Conservation (phyloP, 2,113 vertebrate genomes). For the Acrocephalus kingi region DNA sequence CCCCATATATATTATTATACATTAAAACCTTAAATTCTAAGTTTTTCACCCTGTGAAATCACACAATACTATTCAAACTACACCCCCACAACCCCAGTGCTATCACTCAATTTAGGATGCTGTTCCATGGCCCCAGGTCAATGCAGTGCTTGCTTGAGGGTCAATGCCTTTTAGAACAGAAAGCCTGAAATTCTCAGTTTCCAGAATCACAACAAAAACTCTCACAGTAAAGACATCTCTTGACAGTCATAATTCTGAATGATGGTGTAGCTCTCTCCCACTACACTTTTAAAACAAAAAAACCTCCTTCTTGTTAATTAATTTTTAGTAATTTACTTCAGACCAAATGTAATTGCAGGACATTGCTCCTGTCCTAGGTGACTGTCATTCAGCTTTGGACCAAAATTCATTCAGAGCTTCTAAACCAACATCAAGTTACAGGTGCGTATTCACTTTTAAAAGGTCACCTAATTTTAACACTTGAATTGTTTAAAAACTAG, state of each 20-base stretch:
- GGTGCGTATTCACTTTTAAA: background rate
- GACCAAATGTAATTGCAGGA: background rate
- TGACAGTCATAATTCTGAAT: rapidly evolving
- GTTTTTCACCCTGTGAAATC: too few relatives aligned
- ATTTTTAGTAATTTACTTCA: background rate
- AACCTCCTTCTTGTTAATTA: background rate
- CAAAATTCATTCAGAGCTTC: background rate
- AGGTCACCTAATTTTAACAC: background rate
- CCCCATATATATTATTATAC: too few relatives aligned
- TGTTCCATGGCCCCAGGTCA: too few relatives aligned
- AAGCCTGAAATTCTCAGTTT: too few relatives aligned
- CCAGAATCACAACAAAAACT: too few relatives aligned
- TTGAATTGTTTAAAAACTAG: background rate
- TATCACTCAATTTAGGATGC: too few relatives aligned
- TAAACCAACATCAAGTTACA: background rate
- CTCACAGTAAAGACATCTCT: background rate
- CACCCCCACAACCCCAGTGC: too few relatives aligned
- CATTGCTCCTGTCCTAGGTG: background rate
- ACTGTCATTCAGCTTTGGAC: background rate
- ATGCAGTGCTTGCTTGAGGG: too few relatives aligned
- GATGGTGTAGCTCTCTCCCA: background rate
- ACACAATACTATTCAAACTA: too few relatives aligned
- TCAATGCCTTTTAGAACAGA: too few relatives aligned
- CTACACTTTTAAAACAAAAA: background rate
- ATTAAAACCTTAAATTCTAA: too few relatives aligned